Evolutionary conservation across 2,888 invertebrate species (phyloP), one percentile per base, ranked within the genome.

Genomic region (Caenorhabditis zanzibari): DNA sequence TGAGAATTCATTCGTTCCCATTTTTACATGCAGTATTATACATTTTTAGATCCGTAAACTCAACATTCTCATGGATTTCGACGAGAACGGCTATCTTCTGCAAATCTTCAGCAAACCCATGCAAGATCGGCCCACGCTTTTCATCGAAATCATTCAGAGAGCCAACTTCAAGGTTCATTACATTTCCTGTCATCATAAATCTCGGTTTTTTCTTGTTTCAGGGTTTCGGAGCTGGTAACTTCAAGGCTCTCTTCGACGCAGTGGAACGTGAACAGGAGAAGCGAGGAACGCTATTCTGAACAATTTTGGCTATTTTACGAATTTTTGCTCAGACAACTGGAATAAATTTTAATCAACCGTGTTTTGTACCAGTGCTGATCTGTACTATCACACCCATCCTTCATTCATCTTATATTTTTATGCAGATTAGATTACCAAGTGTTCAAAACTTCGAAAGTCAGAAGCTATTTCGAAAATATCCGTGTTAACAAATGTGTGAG

Each of bases 151-250:
- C 52, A 99, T 99, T 90, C 98, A 99, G 93, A 95, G 98, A 89
- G 95, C 95, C 91, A 98, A 99, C 93, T 96, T 97, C 92, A 90
- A 90, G 81, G 93, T 93, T 80, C 24, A 63, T 58, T 6, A 24
- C n/a, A n/a, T n/a, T n/a, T n/a, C n/a, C n/a, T n/a, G n/a, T n/a
- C n/a, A n/a, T n/a, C n/a, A n/a, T n/a, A n/a, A n/a, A n/a, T n/a
- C n/a, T n/a, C n/a, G n/a, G n/a, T n/a, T n/a, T 24, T 58, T 26
- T 19, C 14, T 19, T 47, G 14, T 38, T 76, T 49, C 93, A 99
- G 98, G 99, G 99, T 72, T 99, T 99, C 93, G 99, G 99, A 66
- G 98, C 98, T 89, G 98, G 98, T 35, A 99, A 99, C 93, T 99
- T 99, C 94, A 98, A 98, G 93, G 96, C 98, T 0, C 94, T 99